Conservation (phyloP, 1,140 invertebrate genomes). For the Sipha flava region DNA sequence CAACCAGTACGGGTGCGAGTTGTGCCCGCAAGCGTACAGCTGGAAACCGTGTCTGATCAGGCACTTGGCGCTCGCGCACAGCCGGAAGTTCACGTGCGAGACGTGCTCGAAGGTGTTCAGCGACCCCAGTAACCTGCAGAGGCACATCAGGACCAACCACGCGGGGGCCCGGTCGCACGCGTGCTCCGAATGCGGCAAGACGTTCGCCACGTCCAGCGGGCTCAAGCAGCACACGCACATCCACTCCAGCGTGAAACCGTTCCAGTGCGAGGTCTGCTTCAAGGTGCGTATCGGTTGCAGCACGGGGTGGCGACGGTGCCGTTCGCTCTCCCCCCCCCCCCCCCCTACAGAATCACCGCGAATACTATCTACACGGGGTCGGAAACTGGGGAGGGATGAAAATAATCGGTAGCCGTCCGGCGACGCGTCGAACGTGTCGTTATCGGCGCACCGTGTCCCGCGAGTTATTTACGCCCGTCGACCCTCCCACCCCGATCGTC, state of each 20-base stretch:
- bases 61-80: conserved; percentile 71
- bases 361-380: no score
- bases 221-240: conserved; percentile 99
- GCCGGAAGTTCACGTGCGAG: conserved; percentile 80
- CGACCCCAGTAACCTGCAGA: conserved; percentile 89
- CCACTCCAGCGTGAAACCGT: conserved; percentile 96
- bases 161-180: conserved; percentile 87
- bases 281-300: conserved; percentile 49
- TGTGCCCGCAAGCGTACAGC: conserved; percentile 72
- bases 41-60: conserved; percentile 71
- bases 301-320: no score
- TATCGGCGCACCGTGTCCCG: no score
- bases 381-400: no score
- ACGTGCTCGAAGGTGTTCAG: conserved; percentile 91
- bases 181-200: conserved; percentile 96
- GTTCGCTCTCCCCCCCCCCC: no score
- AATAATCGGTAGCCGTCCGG: no score
- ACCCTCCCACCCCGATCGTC: no score
- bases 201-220: conserved; percentile 92
- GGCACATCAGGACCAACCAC: conserved; percentile 90
- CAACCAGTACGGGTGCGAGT: conserved; percentile 72
- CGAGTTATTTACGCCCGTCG: background rate
- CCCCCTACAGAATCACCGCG: no score
- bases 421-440: no score
- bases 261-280: conserved; percentile 85